phyloP scores from a whole-genome alignment of 2,797 vertebrate genomes.

The Bradypodion ventrale region DNA sequence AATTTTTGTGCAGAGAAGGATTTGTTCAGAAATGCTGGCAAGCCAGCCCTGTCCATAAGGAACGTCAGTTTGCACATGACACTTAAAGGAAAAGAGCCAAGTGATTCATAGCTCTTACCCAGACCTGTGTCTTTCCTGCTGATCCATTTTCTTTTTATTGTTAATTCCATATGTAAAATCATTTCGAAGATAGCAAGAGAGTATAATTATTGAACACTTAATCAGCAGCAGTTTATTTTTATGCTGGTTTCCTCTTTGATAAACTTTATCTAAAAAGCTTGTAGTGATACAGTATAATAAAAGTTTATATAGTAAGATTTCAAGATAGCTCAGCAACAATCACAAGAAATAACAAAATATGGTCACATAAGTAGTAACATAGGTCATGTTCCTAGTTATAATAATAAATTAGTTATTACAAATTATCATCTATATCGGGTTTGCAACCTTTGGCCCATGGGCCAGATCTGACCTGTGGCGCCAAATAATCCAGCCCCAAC shows the following conservation, averaged over 20 bases:
- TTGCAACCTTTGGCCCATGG: no score
- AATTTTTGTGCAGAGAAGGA: constrained; percentile 45
- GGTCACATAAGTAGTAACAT: not conserved
- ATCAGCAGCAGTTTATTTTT: not conserved
- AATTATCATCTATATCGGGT: not conserved
- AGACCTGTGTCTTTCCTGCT: not conserved
- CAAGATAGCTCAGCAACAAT: not conserved
- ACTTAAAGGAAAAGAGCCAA: constrained; percentile 42
- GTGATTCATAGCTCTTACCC: constrained; percentile 17
- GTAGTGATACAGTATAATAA: not conserved
- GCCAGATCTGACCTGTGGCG: no score
- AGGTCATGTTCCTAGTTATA: not conserved
- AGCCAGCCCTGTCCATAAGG: constrained; percentile 50
- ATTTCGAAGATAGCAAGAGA: constrained; percentile 30
- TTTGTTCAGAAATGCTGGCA: constrained; percentile 24
- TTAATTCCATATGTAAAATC: constrained; percentile 24
- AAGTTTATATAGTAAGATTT: not conserved
- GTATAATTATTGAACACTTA: not conserved
- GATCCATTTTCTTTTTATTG: not conserved
- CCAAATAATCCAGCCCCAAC: no score
- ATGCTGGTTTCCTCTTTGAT: not conserved
- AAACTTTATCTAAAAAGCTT: not conserved
- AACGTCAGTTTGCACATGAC: constrained; percentile 3
- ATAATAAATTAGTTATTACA: not conserved
- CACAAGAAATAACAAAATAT: not conserved